Percentiles rank a stretch among this genome's conserved stretches.
phyloP scores from a whole-genome alignment of 2,888 invertebrate genomes.

The Yponomeuta plumbellus region DNA sequence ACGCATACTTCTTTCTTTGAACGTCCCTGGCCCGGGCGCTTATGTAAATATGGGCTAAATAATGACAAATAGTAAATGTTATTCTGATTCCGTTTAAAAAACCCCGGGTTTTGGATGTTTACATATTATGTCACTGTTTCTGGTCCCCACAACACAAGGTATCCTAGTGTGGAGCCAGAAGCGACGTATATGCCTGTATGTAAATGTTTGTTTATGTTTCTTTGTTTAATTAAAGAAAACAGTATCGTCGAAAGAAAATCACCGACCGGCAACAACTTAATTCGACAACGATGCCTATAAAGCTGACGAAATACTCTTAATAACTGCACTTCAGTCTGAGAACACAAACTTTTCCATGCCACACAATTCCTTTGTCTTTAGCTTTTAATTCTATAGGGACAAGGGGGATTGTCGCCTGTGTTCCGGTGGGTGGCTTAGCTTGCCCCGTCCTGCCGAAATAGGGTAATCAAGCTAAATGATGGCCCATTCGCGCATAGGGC shows the following conservation, averaged over 20 bases:
- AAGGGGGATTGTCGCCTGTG: neutral
- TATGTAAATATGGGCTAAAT: too few relatives aligned
- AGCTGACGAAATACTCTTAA: neutral
- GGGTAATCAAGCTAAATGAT: conserved; percentile 12
- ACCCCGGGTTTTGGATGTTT: too few relatives aligned
- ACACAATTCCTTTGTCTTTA: neutral
- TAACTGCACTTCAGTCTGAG: neutral
- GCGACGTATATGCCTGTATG: too few relatives aligned
- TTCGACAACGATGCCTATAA: neutral
- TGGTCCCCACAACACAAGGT: too few relatives aligned
- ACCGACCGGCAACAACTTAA: neutral
- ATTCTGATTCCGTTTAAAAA: too few relatives aligned
- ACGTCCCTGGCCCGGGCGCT: too few relatives aligned
- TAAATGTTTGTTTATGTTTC: too few relatives aligned
- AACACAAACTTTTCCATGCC: neutral
- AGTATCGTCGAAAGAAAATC: neutral
- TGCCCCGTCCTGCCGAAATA: neutral
- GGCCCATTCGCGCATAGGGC: conserved; percentile 7
- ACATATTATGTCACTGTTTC: too few relatives aligned
- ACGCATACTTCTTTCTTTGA: too few relatives aligned
- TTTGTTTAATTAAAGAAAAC: neutral
- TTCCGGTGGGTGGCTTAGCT: neutral
- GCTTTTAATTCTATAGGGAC: neutral
- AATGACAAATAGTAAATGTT: too few relatives aligned
- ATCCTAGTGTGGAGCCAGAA: too few relatives aligned